Percentiles rank a stretch among this genome's conserved stretches.
These are phyloP conservation scores for Hylaeus volcanicus DNA, from an alignment of 1,140 invertebrate genomes.

Conservation along the genomic window DNA sequence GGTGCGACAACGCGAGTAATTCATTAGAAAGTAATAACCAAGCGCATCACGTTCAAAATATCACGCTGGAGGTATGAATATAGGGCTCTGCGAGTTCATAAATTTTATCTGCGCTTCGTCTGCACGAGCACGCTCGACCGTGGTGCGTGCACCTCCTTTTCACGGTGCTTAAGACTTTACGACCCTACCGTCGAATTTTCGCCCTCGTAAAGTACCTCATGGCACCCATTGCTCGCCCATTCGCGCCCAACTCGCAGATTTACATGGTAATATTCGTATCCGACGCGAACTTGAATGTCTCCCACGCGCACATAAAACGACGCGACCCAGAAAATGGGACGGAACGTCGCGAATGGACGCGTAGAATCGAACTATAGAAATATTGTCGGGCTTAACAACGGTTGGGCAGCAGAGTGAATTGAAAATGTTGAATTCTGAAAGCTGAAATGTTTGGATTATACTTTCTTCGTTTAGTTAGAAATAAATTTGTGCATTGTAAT, in stretches of 20 bases:
- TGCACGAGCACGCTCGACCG: too few species aligned
- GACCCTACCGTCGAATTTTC: slow-evolving; percentile 39
- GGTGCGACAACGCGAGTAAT: too few species aligned
- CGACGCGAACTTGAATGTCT: neutral
- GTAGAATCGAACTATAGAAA: neutral
- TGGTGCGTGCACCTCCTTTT: neutral
- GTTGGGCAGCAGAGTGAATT: neutral
- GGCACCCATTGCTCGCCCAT: neutral
- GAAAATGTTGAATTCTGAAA: too few species aligned
- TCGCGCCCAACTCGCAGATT: slow-evolving; percentile 21
- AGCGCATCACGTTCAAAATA: too few species aligned
- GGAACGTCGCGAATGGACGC: neutral
- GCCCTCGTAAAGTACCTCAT: neutral
- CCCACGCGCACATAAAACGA: slow-evolving; percentile 11
- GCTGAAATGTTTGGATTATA: too few species aligned
- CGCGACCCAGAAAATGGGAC: neutral
- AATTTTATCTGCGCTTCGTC: too few species aligned
- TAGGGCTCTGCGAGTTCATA: too few species aligned
- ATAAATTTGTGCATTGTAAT: too few species aligned
- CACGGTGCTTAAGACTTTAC: slow-evolving; percentile 37
- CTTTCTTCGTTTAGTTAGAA: too few species aligned
- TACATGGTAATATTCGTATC: slow-evolving; percentile 36
- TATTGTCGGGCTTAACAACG: neutral
- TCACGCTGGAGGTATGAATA: too few species aligned
- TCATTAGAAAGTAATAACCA: too few species aligned